Evolutionary conservation across 2,113 vertebrate genomes (phyloP).

Genomic region (Natator depressus): DNA sequence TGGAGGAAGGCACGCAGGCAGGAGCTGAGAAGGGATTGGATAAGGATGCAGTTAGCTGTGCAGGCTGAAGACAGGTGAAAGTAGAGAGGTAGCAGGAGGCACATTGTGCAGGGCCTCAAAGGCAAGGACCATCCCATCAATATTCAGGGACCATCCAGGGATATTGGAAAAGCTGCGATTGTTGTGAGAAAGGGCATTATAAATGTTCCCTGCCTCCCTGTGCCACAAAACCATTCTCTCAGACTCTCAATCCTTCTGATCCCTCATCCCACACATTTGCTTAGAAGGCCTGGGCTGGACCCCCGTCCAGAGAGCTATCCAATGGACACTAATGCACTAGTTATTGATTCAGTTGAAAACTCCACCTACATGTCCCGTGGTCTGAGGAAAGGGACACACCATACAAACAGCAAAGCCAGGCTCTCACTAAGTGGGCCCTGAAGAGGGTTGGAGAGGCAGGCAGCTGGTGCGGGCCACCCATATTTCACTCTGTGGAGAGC

Average conservation of each 20-base stretch:
- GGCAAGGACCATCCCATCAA: background rate
- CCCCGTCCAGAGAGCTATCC: background rate
- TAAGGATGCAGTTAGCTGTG: background rate
- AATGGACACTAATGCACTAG: background rate
- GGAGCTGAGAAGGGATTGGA: background rate
- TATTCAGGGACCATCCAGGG: background rate
- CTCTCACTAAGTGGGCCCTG: background rate
- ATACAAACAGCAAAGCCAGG: background rate
- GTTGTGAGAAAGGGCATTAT: background rate
- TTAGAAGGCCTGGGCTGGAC: background rate
- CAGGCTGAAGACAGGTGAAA: background rate
- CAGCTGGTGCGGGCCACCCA: too few relatives aligned
- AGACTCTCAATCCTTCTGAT: background rate
- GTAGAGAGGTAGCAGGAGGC: background rate
- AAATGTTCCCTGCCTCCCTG: background rate
- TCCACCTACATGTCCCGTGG: background rate
- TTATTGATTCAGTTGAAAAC: background rate
- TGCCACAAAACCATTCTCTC: background rate
- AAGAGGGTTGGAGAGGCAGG: background rate
- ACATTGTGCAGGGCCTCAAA: background rate
- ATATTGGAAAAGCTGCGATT: rapidly evolving
- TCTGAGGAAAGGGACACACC: background rate
- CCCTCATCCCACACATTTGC: background rate
- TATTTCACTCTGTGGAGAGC: background rate
- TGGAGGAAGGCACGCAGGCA: background rate